Percentiles rank a stretch among this genome's conserved stretches.
phyloP scores from a whole-genome alignment of 1,140 invertebrate genomes.

The Brachionus rubens region DNA sequence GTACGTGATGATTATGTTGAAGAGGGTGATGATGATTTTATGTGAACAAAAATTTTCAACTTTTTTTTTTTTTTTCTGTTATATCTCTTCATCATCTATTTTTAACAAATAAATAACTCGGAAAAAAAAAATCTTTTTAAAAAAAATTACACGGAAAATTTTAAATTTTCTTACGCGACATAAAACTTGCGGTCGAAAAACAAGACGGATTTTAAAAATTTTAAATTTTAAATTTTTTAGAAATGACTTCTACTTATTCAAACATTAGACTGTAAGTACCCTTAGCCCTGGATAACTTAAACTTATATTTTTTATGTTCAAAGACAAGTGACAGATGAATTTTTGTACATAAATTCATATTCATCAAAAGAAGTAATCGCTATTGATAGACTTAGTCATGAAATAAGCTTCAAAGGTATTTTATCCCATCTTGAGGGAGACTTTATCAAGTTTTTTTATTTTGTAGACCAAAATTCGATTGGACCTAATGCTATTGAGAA shows the following conservation, averaged over 20 bases:
- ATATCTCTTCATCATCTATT: constrained; percentile 5
- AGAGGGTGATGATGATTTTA: constrained; percentile 42
- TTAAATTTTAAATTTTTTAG: neutral
- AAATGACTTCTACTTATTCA: constrained; percentile 19
- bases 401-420: constrained; percentile 13
- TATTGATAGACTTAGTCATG: constrained; percentile 16
- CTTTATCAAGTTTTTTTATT: neutral
- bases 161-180: neutral
- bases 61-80: neutral
- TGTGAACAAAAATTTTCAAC: constrained; percentile 19
- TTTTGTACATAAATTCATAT: constrained; percentile 7
- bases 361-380: constrained; percentile 16
- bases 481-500: constrained; percentile 67
- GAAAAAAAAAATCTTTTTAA: constrained; percentile 17
- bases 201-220: neutral
- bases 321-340: constrained; percentile 30
- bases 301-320: neutral
- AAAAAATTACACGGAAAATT: too few relatives aligned
- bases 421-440: neutral
- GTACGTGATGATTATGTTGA: constrained; percentile 11
- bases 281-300: neutral
- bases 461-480: constrained; percentile 55
- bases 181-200: constrained; percentile 11
- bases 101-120: neutral
- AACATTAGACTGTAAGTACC: constrained; percentile 1